Evolutionary conservation across 1,140 invertebrate genomes (phyloP).

Genomic region (Ruditapes philippinarum): DNA sequence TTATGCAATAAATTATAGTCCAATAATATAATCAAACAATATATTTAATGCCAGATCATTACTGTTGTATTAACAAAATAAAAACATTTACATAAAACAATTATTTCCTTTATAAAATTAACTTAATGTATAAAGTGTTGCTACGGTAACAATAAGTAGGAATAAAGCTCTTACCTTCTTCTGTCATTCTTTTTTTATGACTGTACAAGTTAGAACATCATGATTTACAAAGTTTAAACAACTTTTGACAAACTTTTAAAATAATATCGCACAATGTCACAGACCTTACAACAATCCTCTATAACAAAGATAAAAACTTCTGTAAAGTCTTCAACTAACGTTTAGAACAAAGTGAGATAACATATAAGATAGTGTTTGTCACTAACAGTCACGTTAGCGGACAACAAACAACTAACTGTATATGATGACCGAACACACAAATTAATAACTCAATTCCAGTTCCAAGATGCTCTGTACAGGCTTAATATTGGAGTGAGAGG

Average conservation of each 20-base stretch:
- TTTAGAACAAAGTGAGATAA: too few relatives aligned
- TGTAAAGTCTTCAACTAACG: too few relatives aligned
- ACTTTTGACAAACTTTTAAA: not conserved
- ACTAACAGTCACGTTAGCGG: not conserved
- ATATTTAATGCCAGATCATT: too few relatives aligned
- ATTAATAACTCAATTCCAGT: constrained; percentile 17
- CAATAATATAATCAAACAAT: too few relatives aligned
- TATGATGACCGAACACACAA: not conserved
- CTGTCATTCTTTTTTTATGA: not conserved
- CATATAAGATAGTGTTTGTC: too few relatives aligned
- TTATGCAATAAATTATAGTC: too few relatives aligned
- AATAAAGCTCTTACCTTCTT: not conserved
- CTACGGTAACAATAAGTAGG: not conserved
- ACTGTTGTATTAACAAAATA: too few relatives aligned
- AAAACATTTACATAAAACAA: too few relatives aligned
- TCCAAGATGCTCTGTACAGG: constrained; percentile 18
- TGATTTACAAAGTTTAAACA: not conserved
- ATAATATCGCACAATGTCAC: too few relatives aligned
- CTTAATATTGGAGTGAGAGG: constrained; percentile 26
- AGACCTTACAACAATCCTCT: not conserved
- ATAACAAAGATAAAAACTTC: not conserved
- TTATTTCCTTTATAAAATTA: too few relatives aligned
- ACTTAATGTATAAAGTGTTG: too few relatives aligned
- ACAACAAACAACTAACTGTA: not conserved
- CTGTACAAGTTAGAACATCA: not conserved